Evolutionary conservation across 30 jellyfish, hydroid and myxozoan species (phyloP).

Genomic region (Turritopsis dohrnii): DNA sequence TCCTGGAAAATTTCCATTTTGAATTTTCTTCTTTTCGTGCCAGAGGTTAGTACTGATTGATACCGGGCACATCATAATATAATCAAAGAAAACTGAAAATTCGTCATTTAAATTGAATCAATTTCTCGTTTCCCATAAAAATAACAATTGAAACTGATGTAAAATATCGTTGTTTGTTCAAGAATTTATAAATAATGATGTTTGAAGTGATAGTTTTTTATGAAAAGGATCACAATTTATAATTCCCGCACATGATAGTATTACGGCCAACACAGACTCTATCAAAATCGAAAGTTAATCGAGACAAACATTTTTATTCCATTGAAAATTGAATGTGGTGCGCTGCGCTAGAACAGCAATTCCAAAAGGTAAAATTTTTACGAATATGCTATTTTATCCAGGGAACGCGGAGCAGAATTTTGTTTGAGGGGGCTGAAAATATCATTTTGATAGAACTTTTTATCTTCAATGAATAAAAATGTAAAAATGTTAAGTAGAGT

Average conservation of each 20-base stretch:
- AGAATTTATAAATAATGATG: background rate
- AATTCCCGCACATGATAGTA: background rate
- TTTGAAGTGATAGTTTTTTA: background rate
- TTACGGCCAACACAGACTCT: background rate
- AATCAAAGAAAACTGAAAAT: background rate
- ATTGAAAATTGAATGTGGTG: background rate
- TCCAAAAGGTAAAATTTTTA: too few species aligned
- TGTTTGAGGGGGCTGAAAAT: too few species aligned
- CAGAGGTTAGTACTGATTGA: background rate
- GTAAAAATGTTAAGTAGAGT: too few species aligned
- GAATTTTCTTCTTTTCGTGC: background rate
- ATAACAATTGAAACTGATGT: background rate
- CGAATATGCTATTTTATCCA: too few species aligned
- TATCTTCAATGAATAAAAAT: too few species aligned
- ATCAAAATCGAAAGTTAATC: background rate
- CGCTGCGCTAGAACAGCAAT: too few species aligned
- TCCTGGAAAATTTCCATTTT: background rate
- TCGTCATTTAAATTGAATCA: background rate
- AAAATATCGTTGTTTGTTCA: background rate
- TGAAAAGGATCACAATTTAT: background rate
- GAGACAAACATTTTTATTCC: background rate
- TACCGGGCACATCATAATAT: background rate
- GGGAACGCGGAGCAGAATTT: too few species aligned
- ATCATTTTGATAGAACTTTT: too few species aligned
- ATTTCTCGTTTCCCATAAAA: background rate